Evolutionary conservation across 2,888 invertebrate genomes (phyloP).

Genomic region (Sarcophaga caerulescens): DNA sequence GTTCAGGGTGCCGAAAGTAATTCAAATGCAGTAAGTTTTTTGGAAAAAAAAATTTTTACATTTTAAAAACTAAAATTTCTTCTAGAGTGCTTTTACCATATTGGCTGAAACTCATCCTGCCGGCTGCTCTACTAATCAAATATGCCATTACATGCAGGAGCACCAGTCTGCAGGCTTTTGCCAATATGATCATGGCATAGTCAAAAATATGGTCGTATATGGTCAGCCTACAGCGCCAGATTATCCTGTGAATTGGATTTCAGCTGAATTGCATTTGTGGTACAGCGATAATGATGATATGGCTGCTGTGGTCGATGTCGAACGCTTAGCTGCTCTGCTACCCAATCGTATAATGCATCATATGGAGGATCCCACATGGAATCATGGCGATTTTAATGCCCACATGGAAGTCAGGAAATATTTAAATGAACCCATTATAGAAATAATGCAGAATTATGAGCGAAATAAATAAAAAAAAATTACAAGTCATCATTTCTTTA

Average conservation of each 20-base stretch:
- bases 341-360: constrained; percentile 71
- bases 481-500: too few species aligned
- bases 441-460: constrained; percentile 72
- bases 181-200: constrained; percentile 72
- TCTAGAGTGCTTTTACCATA: constrained; percentile 71
- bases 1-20: constrained; percentile 74
- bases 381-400: constrained; percentile 71
- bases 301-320: constrained; percentile 75
- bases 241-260: constrained; percentile 73
- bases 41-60: neutral
- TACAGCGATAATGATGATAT: constrained; percentile 74
- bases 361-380: constrained; percentile 73
- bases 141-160: constrained; percentile 75
- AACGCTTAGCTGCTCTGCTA: constrained; percentile 67
- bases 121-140: constrained; percentile 76
- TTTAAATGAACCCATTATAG: constrained; percentile 73
- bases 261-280: constrained; percentile 72
- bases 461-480: neutral
- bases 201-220: constrained; percentile 71
- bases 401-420: constrained; percentile 69
- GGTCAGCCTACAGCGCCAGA: constrained; percentile 72
- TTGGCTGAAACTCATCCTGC: constrained; percentile 73
- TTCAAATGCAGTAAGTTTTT: constrained; percentile 32
- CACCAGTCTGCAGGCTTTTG: constrained; percentile 74
- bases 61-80: neutral